These are phyloP conservation scores for Glaucidium brasilianum DNA, from an alignment of 2,113 vertebrate genomes.

Conservation along the genomic window DNA sequence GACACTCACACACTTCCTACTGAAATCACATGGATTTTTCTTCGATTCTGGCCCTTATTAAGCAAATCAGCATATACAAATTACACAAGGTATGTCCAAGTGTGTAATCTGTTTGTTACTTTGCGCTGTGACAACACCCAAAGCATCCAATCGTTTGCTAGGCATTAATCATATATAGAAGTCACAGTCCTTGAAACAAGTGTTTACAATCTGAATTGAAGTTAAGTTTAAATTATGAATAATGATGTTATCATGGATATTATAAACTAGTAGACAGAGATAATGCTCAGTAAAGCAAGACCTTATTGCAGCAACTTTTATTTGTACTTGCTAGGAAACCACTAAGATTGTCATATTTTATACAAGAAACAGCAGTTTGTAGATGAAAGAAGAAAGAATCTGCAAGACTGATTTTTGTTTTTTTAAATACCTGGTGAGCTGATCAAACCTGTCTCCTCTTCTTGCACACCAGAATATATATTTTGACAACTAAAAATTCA, in stretches of 20 bases:
- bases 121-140: neutral
- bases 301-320: neutral
- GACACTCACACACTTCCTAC: neutral
- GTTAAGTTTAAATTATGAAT: neutral
- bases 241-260: neutral
- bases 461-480: neutral
- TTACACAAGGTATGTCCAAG: neutral
- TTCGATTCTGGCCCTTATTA: neutral
- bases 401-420: neutral
- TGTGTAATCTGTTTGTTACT: neutral
- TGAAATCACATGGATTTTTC: neutral
- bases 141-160: neutral
- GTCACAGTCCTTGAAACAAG: neutral
- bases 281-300: neutral
- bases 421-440: neutral
- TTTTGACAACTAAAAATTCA: neutral
- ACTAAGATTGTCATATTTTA: neutral
- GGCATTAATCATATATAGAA: neutral
- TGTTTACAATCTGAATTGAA: neutral
- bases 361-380: neutral
- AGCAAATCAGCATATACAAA: neutral
- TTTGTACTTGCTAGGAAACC: neutral
- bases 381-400: neutral
- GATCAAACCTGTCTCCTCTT: neutral
- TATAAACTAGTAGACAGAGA: neutral